phyloP scores from a whole-genome alignment of 2,888 invertebrate genomes.

The Rotaria sp. region DNA sequence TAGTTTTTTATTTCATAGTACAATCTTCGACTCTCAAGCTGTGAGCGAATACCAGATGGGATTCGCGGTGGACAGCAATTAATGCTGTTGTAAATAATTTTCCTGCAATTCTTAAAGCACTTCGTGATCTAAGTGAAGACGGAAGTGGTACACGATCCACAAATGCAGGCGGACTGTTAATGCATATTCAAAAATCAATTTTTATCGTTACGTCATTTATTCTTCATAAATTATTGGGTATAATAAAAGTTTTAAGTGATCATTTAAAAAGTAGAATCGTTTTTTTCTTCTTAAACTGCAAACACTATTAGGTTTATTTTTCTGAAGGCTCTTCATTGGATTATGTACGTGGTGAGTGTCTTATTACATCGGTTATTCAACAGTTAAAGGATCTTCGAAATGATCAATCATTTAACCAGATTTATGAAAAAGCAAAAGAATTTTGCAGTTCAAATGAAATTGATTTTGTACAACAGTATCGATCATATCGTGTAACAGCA shows the following conservation, averaged over 20 bases:
- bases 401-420: background rate
- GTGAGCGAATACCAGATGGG: background rate
- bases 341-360: background rate
- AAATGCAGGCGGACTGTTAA: background rate
- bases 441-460: background rate
- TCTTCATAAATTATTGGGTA: background rate
- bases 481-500: background rate
- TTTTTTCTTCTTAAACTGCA: background rate
- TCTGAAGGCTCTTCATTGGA: background rate
- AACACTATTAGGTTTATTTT: background rate
- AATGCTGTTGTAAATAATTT: background rate
- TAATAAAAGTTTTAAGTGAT: background rate
- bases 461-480: background rate
- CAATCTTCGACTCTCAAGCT: background rate
- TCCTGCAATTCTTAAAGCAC: background rate
- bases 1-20: background rate
- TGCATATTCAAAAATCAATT: background rate
- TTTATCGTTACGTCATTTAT: background rate
- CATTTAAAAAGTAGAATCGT: background rate
- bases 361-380: background rate
- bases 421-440: background rate
- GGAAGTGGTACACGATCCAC: background rate
- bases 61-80: background rate
- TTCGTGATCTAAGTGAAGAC: background rate
- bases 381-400: background rate